Base-by-base conservation (phyloP, 2,797 vertebrate genomes). In the Podargus strigoides region DNA sequence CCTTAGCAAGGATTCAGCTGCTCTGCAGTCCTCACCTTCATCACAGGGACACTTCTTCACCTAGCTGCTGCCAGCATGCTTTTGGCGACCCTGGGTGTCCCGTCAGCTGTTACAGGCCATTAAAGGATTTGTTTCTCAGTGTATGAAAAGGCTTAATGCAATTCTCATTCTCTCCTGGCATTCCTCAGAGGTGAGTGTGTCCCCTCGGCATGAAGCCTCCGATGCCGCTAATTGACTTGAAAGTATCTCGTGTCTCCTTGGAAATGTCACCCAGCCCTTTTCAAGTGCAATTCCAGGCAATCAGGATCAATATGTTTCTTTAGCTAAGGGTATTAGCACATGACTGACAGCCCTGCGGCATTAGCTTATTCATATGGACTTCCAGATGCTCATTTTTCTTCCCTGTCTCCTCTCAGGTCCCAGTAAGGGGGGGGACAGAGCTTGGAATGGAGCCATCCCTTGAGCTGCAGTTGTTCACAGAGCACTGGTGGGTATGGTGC, bases 261-360 rank as follows among this genome's bases (percentile, higher is more conserved):
- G 96, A 97, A 98, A 97, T 98, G 97, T 97, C 97, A 96, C 97
- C 96, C 89, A 95, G 78, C 81, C 90, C 94, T 95, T 98, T 95
- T 94, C 96, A 97, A 97, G 97, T 97, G 78, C 94, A 97, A 96
- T 98, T 97, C 92, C 94, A 97, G 94, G 93, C 96, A 95, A 95
- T 94, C 77, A 86, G 95, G 95, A 97, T 98, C 97, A 97, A 97
- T 97, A 96, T 42, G 73, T 94, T 69, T 34, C 93, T 95, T 96
- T 95, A 94, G 95, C 89, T 96, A 96, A 97, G 88, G 96, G 59
- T 94, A 97, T 95, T 96, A 97, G 90, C 86, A 80, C 82, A 94
- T 95, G 95, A 97, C 77, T 96, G 97, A 96, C 96, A 97, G 89
- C 90, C 68, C 53, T 62, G 77, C 16, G 8, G 79, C 59, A 87